A percentile compares a stretch with the other conserved stretches of the same genome.
phyloP scores from a whole-genome alignment of 2,113 vertebrate species.

The Donacobius atricapilla region DNA sequence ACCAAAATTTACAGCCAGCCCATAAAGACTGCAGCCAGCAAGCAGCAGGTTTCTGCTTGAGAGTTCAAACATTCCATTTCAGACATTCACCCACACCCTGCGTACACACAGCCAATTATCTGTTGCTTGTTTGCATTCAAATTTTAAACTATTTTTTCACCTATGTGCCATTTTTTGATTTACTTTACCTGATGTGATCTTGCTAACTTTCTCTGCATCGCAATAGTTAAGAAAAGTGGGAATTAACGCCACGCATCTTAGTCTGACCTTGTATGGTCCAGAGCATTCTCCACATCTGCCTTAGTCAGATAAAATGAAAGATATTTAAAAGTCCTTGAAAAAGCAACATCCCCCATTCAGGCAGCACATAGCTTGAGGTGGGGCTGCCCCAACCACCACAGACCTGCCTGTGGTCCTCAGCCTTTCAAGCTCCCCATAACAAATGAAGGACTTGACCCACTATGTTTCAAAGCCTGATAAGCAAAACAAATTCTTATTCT shows the following conservation, averaged over 20 bases:
- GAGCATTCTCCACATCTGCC: not conserved
- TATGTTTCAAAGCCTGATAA: not conserved
- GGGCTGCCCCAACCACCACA: not conserved
- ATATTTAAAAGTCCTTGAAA: not conserved
- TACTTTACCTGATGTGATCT: not conserved
- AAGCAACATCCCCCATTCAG: not conserved
- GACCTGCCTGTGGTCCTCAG: not conserved
- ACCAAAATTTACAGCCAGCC: not conserved
- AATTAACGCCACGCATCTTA: not conserved
- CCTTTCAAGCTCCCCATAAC: accelerated
- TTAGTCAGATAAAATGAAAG: not conserved
- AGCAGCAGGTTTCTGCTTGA: not conserved
- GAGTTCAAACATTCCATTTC: not conserved
- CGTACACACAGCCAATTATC: not conserved
- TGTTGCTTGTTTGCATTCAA: not conserved
- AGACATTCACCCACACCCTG: not conserved
- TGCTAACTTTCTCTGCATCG: not conserved
- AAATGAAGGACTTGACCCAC: not conserved
- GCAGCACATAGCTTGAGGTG: not conserved
- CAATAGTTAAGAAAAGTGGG: not conserved
- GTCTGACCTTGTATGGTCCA: not conserved
- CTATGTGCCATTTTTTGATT: not conserved
- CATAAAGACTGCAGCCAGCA: not conserved
- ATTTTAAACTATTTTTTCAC: not conserved
- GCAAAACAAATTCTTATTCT: not conserved